Percentiles rank a stretch among this genome's conserved stretches.
Conservation (phyloP, 2,888 invertebrate genomes). For the Scaptomyza reducta region DNA sequence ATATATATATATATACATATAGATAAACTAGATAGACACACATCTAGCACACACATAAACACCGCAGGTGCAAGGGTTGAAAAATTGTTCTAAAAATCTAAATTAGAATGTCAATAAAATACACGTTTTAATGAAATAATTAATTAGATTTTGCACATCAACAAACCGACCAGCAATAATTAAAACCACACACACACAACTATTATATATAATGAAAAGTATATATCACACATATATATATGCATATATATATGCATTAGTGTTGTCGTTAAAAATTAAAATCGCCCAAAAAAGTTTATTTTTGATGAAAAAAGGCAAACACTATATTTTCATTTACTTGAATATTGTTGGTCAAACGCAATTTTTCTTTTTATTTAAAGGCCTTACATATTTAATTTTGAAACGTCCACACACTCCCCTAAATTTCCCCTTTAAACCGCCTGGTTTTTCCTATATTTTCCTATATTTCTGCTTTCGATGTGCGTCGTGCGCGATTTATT, state of each 20-base stretch:
- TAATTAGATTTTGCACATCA: slow-evolving; percentile 81
- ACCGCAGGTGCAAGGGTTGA: slow-evolving; percentile 1
- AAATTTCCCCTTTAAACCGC: too few relatives aligned
- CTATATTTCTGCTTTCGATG: slow-evolving; percentile 20
- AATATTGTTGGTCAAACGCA: too few relatives aligned
- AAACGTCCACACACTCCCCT: neutral
- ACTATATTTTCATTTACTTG: too few relatives aligned
- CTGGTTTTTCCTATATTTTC: neutral
- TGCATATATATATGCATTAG: slow-evolving; percentile 9
- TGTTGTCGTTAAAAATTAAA: too few relatives aligned
- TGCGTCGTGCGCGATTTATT: slow-evolving; percentile 62
- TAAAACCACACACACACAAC: slow-evolving; percentile 19
- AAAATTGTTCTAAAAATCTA: slow-evolving; percentile 70
- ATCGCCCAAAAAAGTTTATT: too few relatives aligned
- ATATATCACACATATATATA: slow-evolving; percentile 6
- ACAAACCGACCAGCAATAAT: slow-evolving; percentile 61
- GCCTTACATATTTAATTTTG: too few relatives aligned
- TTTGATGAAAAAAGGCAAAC: too few relatives aligned
- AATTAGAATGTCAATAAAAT: slow-evolving; percentile 82
- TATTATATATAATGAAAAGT: slow-evolving; percentile 14
- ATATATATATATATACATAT: neutral
- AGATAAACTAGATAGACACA: slow-evolving; percentile 1
- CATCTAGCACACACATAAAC: slow-evolving; percentile 9
- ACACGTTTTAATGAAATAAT: slow-evolving; percentile 79
- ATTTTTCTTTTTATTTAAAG: too few relatives aligned